A percentile compares a stretch with the other conserved stretches of the same genome.
phyloP scores from a whole-genome alignment of 37 sponge, comb jelly and placozoan genomes.

The Dysidea cf. avara region DNA sequence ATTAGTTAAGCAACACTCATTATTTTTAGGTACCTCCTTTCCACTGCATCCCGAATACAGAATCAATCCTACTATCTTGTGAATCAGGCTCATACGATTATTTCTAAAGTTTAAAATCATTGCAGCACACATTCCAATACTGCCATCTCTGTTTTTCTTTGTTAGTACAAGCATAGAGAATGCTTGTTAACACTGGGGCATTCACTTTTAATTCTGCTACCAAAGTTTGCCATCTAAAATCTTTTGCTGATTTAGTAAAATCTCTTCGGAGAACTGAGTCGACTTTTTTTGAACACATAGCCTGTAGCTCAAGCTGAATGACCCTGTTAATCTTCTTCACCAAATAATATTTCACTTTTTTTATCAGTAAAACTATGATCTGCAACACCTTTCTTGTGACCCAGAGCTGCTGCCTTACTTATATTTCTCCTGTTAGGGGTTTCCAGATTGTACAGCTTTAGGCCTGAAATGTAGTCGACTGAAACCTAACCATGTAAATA shows the following conservation, averaged over 20 bases:
- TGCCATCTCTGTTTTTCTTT: background rate
- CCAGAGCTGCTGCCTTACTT: no score
- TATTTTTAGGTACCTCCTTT: background rate
- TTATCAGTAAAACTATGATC: no score
- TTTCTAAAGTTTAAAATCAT: background rate
- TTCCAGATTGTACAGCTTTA: no score
- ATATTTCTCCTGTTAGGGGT: no score
- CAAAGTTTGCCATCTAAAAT: background rate
- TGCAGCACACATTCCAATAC: background rate
- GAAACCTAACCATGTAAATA: no score
- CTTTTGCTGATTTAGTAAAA: background rate
- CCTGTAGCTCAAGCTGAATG: background rate
- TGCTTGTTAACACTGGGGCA: background rate
- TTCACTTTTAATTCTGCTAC: background rate
- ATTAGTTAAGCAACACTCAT: background rate
- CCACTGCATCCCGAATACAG: background rate
- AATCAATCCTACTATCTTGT: background rate
- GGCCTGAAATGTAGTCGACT: no score
- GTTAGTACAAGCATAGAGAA: conserved; percentile 4
- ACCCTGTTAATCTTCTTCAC: background rate
- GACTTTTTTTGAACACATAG: background rate
- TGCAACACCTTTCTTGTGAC: no score
- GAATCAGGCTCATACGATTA: background rate
- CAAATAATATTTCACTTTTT: no score
- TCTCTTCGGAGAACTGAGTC: background rate